These are phyloP conservation scores for Tetragnatha versicolor DNA, from an alignment of 1,140 invertebrate species.

Conservation along the genomic window DNA sequence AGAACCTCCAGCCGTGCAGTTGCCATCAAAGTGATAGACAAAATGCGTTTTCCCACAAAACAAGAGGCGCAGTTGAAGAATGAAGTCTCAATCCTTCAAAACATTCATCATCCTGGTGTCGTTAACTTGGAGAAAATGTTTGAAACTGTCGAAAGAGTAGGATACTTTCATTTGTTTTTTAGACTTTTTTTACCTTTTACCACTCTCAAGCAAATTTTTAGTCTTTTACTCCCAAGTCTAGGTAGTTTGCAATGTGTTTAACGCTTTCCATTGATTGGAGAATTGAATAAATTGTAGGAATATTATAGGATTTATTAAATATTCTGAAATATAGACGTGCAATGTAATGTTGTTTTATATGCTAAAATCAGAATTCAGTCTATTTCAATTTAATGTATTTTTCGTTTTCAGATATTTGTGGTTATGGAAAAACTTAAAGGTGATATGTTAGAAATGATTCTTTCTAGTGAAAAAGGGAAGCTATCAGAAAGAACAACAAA, in stretches of 20 bases:
- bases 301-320: too few species aligned
- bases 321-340: too few species aligned
- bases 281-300: too few species aligned
- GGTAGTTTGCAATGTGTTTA: too few species aligned
- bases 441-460: slow-evolving; percentile 99
- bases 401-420: slow-evolving; percentile 67
- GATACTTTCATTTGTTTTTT: not conserved
- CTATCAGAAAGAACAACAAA: slow-evolving; percentile 94
- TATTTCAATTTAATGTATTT: too few species aligned
- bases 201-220: too few species aligned
- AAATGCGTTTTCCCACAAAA: slow-evolving; percentile 96
- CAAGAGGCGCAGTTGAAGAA: slow-evolving; percentile 98
- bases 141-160: slow-evolving; percentile 86
- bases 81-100: slow-evolving; percentile 96
- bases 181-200: too few species aligned
- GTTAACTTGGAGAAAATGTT: slow-evolving; percentile 92
- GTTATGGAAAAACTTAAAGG: slow-evolving; percentile 74
- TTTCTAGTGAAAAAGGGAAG: slow-evolving; percentile 87
- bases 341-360: too few species aligned
- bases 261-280: too few species aligned
- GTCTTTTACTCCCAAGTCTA: too few species aligned
- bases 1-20: slow-evolving; percentile 83
- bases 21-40: slow-evolving; percentile 94
- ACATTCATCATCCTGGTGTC: slow-evolving; percentile 81
- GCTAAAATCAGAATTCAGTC: too few species aligned